phyloP scores from a whole-genome alignment of 2,113 vertebrate genomes.

The Sigmodon hispidus region DNA sequence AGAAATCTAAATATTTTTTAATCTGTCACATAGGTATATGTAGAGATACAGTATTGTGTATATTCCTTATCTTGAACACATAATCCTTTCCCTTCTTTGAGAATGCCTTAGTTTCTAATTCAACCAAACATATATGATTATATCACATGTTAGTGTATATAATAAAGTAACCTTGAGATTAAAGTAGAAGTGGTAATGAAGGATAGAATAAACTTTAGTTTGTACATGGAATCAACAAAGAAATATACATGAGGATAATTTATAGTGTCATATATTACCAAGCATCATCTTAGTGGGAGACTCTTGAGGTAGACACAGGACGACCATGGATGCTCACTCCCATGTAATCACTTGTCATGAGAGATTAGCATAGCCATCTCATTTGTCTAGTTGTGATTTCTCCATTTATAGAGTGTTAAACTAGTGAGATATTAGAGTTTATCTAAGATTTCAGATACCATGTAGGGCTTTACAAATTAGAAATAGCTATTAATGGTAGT shows the following conservation, averaged over 20 bases:
- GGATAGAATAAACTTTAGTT: neutral
- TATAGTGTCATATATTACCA: neutral
- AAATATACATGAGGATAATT: neutral
- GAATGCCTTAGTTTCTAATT: neutral
- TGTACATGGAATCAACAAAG: conserved; percentile 5
- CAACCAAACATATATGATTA: neutral
- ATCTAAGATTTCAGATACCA: neutral
- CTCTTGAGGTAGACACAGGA: neutral
- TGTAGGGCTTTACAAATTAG: neutral
- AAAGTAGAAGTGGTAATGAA: conserved; percentile 1
- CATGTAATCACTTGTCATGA: neutral
- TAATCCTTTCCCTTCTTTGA: neutral
- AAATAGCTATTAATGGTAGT: neutral
- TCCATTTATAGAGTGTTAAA: neutral
- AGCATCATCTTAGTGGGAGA: neutral
- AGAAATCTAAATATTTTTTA: neutral
- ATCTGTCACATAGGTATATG: neutral
- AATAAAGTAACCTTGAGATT: neutral
- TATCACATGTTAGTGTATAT: neutral
- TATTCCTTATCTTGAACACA: neutral
- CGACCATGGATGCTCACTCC: neutral
- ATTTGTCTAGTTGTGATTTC: neutral
- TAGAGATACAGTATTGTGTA: neutral
- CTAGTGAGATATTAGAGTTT: neutral
- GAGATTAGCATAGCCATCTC: neutral